Evolutionary conservation across 2,888 invertebrate genomes (phyloP), one percentile per base, ranked within the genome.

Genomic region (Cryptus viduatorius): DNA sequence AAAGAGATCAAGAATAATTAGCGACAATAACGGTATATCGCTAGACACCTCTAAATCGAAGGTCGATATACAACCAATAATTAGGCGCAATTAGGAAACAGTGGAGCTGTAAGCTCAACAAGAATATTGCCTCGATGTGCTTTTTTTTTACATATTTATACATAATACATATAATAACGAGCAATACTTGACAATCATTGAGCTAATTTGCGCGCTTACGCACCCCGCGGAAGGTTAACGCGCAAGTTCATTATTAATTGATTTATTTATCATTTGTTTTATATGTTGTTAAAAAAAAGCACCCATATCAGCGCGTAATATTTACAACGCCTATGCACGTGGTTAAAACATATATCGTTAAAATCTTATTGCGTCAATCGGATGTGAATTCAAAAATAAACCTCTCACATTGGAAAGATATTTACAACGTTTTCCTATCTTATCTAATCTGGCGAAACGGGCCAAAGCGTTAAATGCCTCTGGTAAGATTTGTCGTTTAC

Each of bases 391-490:
- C 53, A 71, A 75, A 81, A 84, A 73, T 56, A 69, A 81, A 42
- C 46, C n/a, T 81, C 31, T 75, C 72, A 69, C 42, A 61, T 56
- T 80, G 59, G 48, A 24, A 75, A 69, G 65, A 75, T 64, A 69
- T 59, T 14, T 81, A 71, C 29, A 81, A 59, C 37, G 59, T 73
- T 68, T 50, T 71, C 46, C 79, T 79, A 85, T 85, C 84, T 79
- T 76, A 85, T 85, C 82, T 82, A 77, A 84, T 84, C 78, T 50
- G 44, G 37, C 31, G 69, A 68, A 68, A 44, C 37, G 46, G 42
- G 31, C 5, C 65, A 75, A 59, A 76, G 65, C 72, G 79, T 85
- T 85, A 82, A 85, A 85, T 85, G 85, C 85, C 64, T 50, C 50
- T 56, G 50, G 72, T 53, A 48, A 69, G 10, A 56, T 64, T 79